Evolutionary conservation across 2,888 invertebrate species (phyloP).

Genomic region (Tubulanus polymorphus): DNA sequence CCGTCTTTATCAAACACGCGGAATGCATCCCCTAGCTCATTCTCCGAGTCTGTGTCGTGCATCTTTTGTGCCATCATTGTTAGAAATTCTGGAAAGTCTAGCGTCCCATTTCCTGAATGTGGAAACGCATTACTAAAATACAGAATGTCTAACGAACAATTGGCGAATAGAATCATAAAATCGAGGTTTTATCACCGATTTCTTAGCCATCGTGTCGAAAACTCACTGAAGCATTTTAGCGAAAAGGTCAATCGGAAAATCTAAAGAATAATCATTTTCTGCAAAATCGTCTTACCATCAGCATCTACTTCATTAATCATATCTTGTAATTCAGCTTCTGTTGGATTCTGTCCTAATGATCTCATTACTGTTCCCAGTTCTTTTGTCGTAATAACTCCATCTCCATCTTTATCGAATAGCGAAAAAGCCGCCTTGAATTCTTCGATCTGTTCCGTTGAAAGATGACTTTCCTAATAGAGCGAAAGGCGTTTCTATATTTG

Average conservation of each 20-base stretch:
- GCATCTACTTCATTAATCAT: slow-evolving; percentile 9
- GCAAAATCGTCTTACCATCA: slow-evolving; percentile 13
- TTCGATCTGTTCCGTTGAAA: not conserved
- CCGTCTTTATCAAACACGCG: slow-evolving; percentile 97
- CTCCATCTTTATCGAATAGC: slow-evolving; percentile 13
- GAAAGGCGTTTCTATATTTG: too few species aligned
- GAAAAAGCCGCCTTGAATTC: slow-evolving; percentile 10
- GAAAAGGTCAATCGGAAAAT: too few species aligned
- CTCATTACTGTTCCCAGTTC: not conserved
- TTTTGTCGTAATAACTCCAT: slow-evolving; percentile 4
- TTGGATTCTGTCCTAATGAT: not conserved
- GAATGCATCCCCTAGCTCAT: slow-evolving; percentile 98
- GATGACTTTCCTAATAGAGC: too few species aligned
- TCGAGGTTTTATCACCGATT: too few species aligned
- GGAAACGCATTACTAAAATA: too few species aligned
- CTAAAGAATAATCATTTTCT: too few species aligned
- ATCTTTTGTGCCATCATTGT: slow-evolving; percentile 46
- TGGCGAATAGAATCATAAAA: too few species aligned
- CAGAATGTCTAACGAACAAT: too few species aligned
- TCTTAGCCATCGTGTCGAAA: too few species aligned
- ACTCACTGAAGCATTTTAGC: too few species aligned
- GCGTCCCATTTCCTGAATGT: slow-evolving; percentile 5
- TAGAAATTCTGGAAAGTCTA: slow-evolving; percentile 5
- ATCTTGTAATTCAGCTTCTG: not conserved
- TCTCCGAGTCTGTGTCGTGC: slow-evolving; percentile 98